Evolutionary conservation across 2,797 vertebrate genomes (phyloP).

Genomic region (Enteromius unitaeniatus): DNA sequence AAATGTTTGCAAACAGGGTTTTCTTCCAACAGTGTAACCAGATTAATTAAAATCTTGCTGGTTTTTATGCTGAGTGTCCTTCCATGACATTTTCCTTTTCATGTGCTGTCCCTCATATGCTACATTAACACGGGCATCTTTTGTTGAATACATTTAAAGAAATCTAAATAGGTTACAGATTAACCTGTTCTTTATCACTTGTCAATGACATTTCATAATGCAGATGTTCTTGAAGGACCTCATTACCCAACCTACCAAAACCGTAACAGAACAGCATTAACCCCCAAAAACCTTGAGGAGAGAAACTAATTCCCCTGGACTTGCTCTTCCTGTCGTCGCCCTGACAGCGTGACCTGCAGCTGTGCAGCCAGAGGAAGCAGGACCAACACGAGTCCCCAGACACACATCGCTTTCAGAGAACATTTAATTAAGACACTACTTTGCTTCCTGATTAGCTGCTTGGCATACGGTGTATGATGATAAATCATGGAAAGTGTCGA

Average conservation of each 20-base stretch:
- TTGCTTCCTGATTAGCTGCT: conserved; percentile 61
- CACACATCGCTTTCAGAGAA: conserved; percentile 50
- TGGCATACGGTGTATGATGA: conserved; percentile 51
- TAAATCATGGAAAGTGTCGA: conserved; percentile 52
- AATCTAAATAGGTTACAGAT: neutral
- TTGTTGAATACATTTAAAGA: neutral
- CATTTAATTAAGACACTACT: conserved; percentile 56
- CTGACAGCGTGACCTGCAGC: conserved; percentile 54
- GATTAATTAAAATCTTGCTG: conserved; percentile 19
- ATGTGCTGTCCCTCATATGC: neutral
- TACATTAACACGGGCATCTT: neutral
- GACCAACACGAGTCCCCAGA: conserved; percentile 45
- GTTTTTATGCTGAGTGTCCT: conserved; percentile 23
- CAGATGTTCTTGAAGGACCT: conserved; percentile 26
- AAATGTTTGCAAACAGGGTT: conserved; percentile 22
- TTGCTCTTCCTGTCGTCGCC: conserved; percentile 57
- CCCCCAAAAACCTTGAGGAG: conserved; percentile 35
- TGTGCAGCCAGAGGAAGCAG: conserved; percentile 52
- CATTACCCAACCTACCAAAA: conserved; percentile 10
- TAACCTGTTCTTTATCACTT: conserved; percentile 18
- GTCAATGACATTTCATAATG: conserved; percentile 38
- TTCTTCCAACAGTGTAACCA: conserved; percentile 22
- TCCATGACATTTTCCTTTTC: neutral
- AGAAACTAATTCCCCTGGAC: conserved; percentile 53
- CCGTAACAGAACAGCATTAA: conserved; percentile 39